Evolutionary conservation across 1,140 invertebrate genomes (phyloP), one percentile per base, ranked within the genome.

Genomic region (Heliothis virescens): DNA sequence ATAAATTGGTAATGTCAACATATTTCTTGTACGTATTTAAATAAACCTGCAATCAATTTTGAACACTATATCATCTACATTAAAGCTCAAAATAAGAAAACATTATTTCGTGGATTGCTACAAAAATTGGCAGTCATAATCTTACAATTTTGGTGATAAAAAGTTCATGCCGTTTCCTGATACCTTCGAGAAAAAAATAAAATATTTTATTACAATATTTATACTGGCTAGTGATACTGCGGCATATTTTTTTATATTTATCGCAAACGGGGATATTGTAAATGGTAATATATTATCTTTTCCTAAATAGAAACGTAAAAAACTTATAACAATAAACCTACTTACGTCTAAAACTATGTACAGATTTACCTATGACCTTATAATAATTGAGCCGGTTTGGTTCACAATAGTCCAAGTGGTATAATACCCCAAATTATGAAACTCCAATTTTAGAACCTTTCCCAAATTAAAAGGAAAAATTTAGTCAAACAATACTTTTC

Each of bases 321-420:
- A 67, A 67, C 2, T 1, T 52, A 29, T 53, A 53, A 9, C 53
- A 18, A 29, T 41, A 41, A 1, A 41, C 5, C 48, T n/a, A 52
- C 47, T 71, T 71, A 53, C 15, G 4, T n/a, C 11, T 71, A 71
- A 26, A 52, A 59, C 16, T 55, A 74, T 74, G 60, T 74, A 74
- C 72, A 74, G 60, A 73, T 12, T 57, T 60, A 60, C 13, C 72
- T 74, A 74, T 26, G 15, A 74, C 41, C 57, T n/a, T 72, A 72
- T 0, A 72, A 60, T 60, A 72, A 34, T 72, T 55, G 48, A 72
- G 21, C 52, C 69, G 55, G 18, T 52, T 71, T 71, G 50, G 52
- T 72, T 72, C 18, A n/a, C 16, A 11, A 52, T 53, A 50, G 13
- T 16, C 41, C 48, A 16, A 1, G 1, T 26, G 21, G 21, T 26